Conservation (phyloP, 2,113 vertebrate species). For the Anolis sagrei region DNA sequence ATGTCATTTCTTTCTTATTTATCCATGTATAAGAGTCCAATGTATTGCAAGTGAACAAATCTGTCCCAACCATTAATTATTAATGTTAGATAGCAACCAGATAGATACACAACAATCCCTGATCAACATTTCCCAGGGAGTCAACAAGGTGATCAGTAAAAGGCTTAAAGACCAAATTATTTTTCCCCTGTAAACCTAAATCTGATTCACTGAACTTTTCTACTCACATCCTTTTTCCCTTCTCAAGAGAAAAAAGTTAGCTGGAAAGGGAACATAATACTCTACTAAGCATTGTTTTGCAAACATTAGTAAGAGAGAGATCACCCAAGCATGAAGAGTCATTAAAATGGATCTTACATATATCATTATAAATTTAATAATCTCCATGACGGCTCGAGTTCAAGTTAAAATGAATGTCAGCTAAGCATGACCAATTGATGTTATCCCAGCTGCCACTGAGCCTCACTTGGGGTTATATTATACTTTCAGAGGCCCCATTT, state of each 20-base stretch:
- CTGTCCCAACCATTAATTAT: constrained; percentile 44
- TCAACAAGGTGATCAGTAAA: neutral
- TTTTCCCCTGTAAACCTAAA: neutral
- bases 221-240: constrained; percentile 28
- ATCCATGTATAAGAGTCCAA: constrained; percentile 23
- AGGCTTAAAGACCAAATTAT: neutral
- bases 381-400: constrained; percentile 83
- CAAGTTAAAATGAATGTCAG: constrained; percentile 85
- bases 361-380: constrained; percentile 88
- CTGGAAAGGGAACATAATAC: constrained; percentile 75
- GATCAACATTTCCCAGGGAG: neutral
- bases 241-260: constrained; percentile 34
- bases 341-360: constrained; percentile 83
- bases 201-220: constrained; percentile 54
- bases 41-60: constrained; percentile 33
- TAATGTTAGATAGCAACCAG: constrained; percentile 28
- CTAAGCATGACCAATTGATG: constrained; percentile 86
- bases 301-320: constrained; percentile 62
- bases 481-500: constrained; percentile 68
- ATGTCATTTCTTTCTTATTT: constrained; percentile 41
- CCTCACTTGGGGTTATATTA: constrained; percentile 79
- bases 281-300: constrained; percentile 79
- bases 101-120: neutral
- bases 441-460: constrained; percentile 82
- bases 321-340: constrained; percentile 74